Evolutionary conservation across 2,113 vertebrate species (phyloP).

Genomic region (Tauraco erythrolophus): DNA sequence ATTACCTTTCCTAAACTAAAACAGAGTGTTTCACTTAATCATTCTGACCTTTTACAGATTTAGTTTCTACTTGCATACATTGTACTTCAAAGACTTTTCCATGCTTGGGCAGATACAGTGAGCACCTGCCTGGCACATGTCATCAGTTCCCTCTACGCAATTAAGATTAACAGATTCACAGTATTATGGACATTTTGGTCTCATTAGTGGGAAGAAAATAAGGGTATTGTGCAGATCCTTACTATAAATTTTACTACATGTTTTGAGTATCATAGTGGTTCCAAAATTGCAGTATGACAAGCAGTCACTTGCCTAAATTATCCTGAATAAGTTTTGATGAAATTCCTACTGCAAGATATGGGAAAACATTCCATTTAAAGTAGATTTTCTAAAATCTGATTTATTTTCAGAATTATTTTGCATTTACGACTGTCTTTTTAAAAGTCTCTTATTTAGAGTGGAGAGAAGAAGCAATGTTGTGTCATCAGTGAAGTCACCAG

Average conservation of each 20-base stretch:
- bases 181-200: accelerated
- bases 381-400: not conserved
- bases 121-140: not conserved
- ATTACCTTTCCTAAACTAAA: not conserved
- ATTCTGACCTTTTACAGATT: not conserved
- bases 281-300: not conserved
- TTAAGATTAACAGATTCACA: accelerated
- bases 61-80: not conserved
- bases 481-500: not conserved
- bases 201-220: not conserved
- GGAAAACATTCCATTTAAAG: not conserved
- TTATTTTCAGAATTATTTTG: not conserved
- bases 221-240: not conserved
- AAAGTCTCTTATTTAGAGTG: not conserved
- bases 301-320: not conserved
- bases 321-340: not conserved
- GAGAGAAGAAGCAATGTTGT: not conserved
- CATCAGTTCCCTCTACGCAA: not conserved
- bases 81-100: not conserved
- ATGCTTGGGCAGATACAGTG: not conserved
- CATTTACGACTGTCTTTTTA: not conserved
- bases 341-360: not conserved
- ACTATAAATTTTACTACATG: not conserved
- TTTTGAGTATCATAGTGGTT: not conserved
- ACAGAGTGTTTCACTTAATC: not conserved